A percentile compares a stretch with the other conserved stretches of the same genome.
phyloP scores from a whole-genome alignment of 1,140 invertebrate species.

The Drosophila seguyi region DNA sequence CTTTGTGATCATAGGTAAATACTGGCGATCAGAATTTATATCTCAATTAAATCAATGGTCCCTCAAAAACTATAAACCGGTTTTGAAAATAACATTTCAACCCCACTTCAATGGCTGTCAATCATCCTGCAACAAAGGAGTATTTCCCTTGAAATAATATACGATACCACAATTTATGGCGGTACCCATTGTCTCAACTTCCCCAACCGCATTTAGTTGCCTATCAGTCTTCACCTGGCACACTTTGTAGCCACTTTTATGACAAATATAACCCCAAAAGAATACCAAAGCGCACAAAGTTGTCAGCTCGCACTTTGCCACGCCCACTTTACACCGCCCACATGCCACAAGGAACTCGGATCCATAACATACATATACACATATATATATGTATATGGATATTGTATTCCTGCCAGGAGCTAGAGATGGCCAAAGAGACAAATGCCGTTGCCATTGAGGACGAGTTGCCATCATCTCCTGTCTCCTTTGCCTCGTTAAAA shows the following conservation, averaged over 20 bases:
- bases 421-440: conserved; percentile 51
- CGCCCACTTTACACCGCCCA: conserved; percentile 52
- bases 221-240: conserved; percentile 48
- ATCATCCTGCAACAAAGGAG: conserved; percentile 11
- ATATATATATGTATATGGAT: background rate
- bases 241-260: conserved; percentile 81
- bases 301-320: conserved; percentile 47
- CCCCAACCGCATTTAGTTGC: conserved; percentile 12
- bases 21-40: background rate
- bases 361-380: background rate
- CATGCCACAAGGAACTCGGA: conserved; percentile 7
- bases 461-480: conserved; percentile 26
- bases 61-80: background rate
- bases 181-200: conserved; percentile 5
- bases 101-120: background rate
- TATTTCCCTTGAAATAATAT: conserved; percentile 10
- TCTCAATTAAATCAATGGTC: background rate
- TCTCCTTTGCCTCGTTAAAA: conserved; percentile 71
- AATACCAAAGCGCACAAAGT: conserved; percentile 51
- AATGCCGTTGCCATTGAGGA: conserved; percentile 66
- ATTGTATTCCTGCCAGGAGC: conserved; percentile 16
- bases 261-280: conserved; percentile 64
- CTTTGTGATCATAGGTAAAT: background rate
- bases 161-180: conserved; percentile 19
- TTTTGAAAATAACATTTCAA: background rate